Evolutionary conservation across 2,888 invertebrate genomes (phyloP).

Genomic region (Drosophila stalkeri): DNA sequence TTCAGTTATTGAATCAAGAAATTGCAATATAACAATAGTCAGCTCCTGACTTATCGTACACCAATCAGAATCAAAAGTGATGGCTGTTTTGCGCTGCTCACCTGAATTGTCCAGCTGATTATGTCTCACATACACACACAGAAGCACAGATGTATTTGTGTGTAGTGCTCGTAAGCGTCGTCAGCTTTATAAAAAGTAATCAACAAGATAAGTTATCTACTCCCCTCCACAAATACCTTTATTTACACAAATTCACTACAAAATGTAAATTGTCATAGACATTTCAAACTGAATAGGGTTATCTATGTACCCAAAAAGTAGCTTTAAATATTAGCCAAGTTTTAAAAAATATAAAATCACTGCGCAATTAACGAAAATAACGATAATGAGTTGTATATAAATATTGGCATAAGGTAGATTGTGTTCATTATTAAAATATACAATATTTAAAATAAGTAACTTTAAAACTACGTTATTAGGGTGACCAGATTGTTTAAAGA

Average conservation of each 20-base stretch:
- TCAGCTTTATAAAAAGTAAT: constrained; percentile 22
- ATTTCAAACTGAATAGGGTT: constrained; percentile 13
- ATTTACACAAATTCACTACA: constrained; percentile 28
- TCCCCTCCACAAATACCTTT: constrained; percentile 13
- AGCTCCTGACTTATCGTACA: constrained; percentile 28
- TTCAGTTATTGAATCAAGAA: constrained; percentile 14
- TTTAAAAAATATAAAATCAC: not conserved
- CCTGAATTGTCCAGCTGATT: constrained; percentile 62
- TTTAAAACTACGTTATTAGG: constrained; percentile 23
- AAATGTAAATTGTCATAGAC: constrained; percentile 27
- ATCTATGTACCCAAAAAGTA: not conserved
- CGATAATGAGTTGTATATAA: not conserved
- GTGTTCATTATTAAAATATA: not conserved
- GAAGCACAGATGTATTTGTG: constrained; percentile 18
- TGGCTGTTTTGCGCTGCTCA: constrained; percentile 34
- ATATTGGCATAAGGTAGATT: not conserved
- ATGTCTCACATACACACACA: constrained; percentile 13
- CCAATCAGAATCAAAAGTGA: constrained; percentile 44
- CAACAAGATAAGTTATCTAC: constrained; percentile 41
- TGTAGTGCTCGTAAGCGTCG: constrained; percentile 45
- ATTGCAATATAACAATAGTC: constrained; percentile 45
- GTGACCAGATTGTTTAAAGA: constrained; percentile 5
- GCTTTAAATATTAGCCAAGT: not conserved
- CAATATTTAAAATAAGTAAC: not conserved
- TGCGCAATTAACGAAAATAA: constrained; percentile 1